Evolutionary conservation across 1,140 invertebrate species (phyloP).

Genomic region (Lanistes nyassanus): DNA sequence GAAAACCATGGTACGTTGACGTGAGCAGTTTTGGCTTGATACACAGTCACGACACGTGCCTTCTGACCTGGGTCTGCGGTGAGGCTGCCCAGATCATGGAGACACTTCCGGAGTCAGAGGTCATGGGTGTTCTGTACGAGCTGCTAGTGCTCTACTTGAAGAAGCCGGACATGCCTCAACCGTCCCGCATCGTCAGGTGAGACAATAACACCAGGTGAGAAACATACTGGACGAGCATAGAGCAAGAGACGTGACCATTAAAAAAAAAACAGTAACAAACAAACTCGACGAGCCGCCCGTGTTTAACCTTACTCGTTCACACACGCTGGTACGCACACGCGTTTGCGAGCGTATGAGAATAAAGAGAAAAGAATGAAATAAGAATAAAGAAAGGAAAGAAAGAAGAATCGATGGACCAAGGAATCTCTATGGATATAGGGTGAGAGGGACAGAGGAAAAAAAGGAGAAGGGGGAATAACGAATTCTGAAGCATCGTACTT

Average conservation of each 20-base stretch:
- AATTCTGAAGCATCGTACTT: too few species aligned
- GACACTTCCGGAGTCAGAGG: constrained; percentile 22
- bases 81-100: constrained; percentile 23
- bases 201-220: neutral
- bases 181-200: constrained; percentile 10
- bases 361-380: neutral
- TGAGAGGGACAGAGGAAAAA: neutral
- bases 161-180: constrained; percentile 13
- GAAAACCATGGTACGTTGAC: constrained; percentile 17
- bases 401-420: too few species aligned
- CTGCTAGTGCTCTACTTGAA: constrained; percentile 10
- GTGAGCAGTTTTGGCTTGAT: neutral
- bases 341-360: too few species aligned
- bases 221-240: too few species aligned
- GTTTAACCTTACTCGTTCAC: too few species aligned
- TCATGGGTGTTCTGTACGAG: constrained; percentile 21
- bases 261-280: too few species aligned
- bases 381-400: neutral
- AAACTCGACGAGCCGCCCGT: too few species aligned
- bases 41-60: neutral
- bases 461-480: neutral
- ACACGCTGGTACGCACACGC: too few species aligned
- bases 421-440: too few species aligned
- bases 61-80: constrained; percentile 6
- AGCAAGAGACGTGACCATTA: too few species aligned